Evolutionary conservation across 1,140 invertebrate genomes (phyloP).

Genomic region (Wasmannia auropunctata): DNA sequence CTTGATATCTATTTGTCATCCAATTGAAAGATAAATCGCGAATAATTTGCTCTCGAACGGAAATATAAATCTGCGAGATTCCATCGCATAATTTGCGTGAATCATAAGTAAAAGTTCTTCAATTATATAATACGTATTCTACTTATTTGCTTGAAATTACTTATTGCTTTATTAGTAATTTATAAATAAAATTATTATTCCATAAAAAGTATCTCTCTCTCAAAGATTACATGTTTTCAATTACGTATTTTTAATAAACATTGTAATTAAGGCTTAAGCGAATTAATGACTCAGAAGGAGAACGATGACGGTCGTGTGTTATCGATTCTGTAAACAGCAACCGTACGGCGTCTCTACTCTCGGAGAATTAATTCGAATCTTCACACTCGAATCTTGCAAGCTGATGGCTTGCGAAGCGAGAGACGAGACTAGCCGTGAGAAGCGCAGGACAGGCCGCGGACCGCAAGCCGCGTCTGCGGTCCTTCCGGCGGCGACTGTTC

Average conservation of each 20-base stretch:
- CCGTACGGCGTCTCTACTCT: neutral
- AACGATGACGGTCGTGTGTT: neutral
- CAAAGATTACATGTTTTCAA: neutral
- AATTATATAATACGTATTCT: neutral
- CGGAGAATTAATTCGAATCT: constrained; percentile 68
- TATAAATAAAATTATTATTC: neutral
- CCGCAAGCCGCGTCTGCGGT: constrained; percentile 78
- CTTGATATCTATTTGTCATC: constrained; percentile 4
- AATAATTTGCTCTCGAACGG: neutral
- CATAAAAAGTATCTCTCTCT: neutral
- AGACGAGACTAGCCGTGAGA: constrained; percentile 63
- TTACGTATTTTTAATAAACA: neutral
- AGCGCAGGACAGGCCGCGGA: constrained; percentile 70
- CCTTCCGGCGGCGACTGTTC: constrained; percentile 65
- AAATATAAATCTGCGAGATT: neutral
- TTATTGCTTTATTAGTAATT: neutral
- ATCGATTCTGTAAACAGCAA: neutral
- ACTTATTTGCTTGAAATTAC: neutral
- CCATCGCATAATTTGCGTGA: neutral
- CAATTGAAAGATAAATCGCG: constrained; percentile 20
- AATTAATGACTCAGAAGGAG: neutral
- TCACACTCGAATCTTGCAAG: constrained; percentile 48
- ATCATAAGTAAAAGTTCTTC: neutral
- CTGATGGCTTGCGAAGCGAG: constrained; percentile 42
- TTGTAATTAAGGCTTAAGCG: neutral